Conservation (phyloP, 2,797 vertebrate species). For the Nothura maculosa region DNA sequence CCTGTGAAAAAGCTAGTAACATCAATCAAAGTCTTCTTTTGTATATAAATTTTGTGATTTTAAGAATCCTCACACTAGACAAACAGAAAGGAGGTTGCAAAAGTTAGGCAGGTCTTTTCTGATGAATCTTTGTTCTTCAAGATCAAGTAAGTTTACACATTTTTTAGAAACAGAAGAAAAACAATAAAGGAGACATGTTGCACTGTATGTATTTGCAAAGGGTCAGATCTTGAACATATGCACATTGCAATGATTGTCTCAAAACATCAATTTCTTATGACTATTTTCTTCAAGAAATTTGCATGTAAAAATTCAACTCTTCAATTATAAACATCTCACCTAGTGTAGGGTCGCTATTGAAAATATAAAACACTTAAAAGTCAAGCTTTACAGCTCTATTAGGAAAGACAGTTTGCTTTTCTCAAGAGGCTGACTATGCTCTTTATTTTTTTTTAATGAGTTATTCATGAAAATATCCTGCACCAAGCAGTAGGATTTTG, state of each 20-base stretch:
- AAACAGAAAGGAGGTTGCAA: neutral
- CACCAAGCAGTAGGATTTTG: neutral
- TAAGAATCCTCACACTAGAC: accelerated
- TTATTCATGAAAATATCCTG: slow-evolving; percentile 21
- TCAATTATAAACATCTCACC: neutral
- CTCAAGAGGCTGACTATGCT: neutral
- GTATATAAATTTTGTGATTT: neutral
- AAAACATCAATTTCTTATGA: neutral
- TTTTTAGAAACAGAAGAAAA: neutral
- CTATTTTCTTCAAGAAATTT: neutral
- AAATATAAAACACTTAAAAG: neutral
- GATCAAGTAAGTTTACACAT: neutral
- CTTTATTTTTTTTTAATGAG: neutral
- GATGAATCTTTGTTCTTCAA: accelerated
- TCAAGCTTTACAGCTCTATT: neutral
- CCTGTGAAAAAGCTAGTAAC: neutral
- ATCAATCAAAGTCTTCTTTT: neutral
- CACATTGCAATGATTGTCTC: neutral
- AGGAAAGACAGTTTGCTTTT: neutral
- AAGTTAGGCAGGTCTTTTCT: neutral
- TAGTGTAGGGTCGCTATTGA: neutral
- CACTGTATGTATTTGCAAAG: accelerated
- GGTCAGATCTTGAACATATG: neutral
- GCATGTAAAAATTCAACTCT: neutral
- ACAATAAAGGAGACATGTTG: neutral